Percentiles rank a stretch among this genome's conserved stretches.
Evolutionary conservation across 1,140 invertebrate genomes (phyloP).

Genomic region (Zaprionus ghesquierei): DNA sequence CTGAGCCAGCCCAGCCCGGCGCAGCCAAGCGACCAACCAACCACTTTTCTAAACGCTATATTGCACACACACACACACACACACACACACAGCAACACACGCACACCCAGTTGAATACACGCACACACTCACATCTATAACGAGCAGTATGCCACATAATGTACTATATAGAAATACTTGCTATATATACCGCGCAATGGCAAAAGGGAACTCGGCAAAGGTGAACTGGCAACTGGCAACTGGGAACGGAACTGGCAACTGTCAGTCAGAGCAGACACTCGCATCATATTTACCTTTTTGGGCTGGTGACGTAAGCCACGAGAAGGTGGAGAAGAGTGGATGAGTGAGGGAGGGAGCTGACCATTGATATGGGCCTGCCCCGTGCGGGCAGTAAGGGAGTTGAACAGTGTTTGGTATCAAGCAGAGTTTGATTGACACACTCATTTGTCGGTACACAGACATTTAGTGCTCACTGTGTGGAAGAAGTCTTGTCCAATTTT

Average conservation of each 20-base stretch:
- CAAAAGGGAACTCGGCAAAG: no score
- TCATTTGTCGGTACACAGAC: neutral
- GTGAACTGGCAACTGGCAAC: neutral
- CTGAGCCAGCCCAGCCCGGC: constrained; percentile 53
- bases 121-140: constrained; percentile 7
- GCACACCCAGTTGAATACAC: neutral
- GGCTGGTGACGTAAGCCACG: constrained; percentile 28
- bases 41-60: constrained; percentile 66
- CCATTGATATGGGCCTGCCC: constrained; percentile 20
- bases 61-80: constrained; percentile 17
- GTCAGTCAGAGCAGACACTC: constrained; percentile 24
- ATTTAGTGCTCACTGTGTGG: neutral
- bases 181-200: neutral
- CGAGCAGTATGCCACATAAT: constrained; percentile 45
- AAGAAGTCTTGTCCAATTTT: neutral
- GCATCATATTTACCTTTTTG: constrained; percentile 35
- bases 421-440: constrained; percentile 32
- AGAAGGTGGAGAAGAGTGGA: neutral
- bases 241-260: neutral
- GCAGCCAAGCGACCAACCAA: constrained; percentile 52
- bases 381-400: neutral
- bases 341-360: constrained; percentile 1
- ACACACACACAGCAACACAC: neutral
- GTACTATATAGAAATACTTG: constrained; percentile 17
- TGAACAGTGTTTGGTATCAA: constrained; percentile 3